These are phyloP conservation scores for Peromyscus aztecus DNA, from an alignment of 2,797 vertebrate genomes.

Conservation along the genomic window DNA sequence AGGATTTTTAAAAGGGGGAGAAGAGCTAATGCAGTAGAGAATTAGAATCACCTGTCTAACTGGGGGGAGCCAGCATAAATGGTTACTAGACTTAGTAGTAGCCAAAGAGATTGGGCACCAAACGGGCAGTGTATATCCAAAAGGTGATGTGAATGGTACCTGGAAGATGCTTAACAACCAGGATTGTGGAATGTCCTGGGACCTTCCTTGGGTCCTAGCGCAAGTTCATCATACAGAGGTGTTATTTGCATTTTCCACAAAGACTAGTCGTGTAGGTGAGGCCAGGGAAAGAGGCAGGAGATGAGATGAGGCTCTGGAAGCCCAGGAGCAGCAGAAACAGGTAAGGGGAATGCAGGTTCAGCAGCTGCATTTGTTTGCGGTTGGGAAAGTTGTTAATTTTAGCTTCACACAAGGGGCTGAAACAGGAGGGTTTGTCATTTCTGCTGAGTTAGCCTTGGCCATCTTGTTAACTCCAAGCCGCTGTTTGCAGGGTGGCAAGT, in stretches of 20 bases:
- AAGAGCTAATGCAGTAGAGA: conserved; percentile 1
- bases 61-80: background rate
- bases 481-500: background rate
- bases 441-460: conserved; percentile 81
- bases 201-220: background rate
- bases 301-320: background rate
- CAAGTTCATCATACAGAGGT: background rate
- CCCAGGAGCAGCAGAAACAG: conserved; percentile 49
- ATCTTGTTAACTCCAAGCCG: conserved; percentile 36
- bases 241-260: background rate
- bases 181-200: background rate
- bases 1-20: background rate
- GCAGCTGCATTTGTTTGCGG: conserved; percentile 78
- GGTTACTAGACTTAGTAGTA: conserved; percentile 32
- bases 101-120: conserved; percentile 29
- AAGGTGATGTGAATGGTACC: background rate
- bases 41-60: conserved; percentile 46
- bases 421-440: conserved; percentile 77
- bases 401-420: conserved; percentile 77
- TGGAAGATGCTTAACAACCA: conserved; percentile 17
- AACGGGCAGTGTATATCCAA: background rate
- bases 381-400: conserved; percentile 80
- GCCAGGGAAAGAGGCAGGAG: background rate
- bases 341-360: conserved; percentile 72
- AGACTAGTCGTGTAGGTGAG: background rate